Conservation (phyloP, 2,113 vertebrate species). For the Ifrita kowaldi region DNA sequence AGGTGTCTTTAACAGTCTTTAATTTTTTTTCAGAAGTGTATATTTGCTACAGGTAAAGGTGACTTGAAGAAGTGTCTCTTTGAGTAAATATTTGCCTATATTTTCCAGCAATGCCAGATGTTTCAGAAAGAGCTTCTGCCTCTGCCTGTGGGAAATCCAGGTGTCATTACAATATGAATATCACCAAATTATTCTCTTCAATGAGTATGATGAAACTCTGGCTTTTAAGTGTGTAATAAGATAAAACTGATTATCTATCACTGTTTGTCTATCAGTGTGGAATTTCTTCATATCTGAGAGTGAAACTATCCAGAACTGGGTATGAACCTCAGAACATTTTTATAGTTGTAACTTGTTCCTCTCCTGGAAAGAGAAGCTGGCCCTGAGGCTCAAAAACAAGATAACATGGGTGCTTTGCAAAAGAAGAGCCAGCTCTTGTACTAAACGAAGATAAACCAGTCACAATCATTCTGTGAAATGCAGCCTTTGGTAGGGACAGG, state of each 20-base stretch:
- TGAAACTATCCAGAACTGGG: background rate
- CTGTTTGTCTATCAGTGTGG: background rate
- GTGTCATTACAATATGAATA: background rate
- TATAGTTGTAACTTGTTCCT: background rate
- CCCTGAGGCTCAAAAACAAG: background rate
- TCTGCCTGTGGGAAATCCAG: background rate
- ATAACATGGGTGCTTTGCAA: background rate
- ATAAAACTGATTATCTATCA: background rate
- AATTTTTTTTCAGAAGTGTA: background rate
- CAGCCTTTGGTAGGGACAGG: background rate
- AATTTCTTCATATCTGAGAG: background rate
- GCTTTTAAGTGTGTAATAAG: background rate
- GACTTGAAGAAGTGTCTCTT: background rate
- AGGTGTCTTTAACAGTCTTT: background rate
- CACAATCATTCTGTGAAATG: background rate
- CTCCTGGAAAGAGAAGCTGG: background rate
- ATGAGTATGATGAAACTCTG: background rate
- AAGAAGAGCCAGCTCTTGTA: background rate
- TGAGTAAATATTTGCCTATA: background rate
- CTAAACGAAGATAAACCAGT: background rate
- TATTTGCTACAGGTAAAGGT: background rate
- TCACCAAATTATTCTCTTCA: background rate
- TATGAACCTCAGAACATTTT: background rate
- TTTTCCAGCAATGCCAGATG: background rate
- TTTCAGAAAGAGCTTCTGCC: background rate